phyloP scores from a whole-genome alignment of 2,797 vertebrate species.

The Triplophysa bombifrons region DNA sequence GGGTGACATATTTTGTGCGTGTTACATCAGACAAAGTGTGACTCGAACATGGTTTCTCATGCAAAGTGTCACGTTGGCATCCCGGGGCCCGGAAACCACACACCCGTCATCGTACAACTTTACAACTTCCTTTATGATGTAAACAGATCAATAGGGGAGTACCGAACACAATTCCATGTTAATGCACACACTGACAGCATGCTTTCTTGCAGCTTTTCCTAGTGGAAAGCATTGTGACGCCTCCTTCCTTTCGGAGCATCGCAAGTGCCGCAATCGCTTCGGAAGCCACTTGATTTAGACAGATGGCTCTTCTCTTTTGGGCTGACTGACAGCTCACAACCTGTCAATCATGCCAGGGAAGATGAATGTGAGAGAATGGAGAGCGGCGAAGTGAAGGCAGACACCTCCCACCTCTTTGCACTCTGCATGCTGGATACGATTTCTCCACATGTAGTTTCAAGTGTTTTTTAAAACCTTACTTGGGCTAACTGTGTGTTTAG shows the following conservation, averaged over 20 bases:
- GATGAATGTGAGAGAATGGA: constrained; percentile 37
- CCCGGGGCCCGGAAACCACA: background rate
- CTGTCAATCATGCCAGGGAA: constrained; percentile 48
- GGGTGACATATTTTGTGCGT: background rate
- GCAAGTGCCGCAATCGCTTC: background rate
- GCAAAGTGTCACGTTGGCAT: background rate
- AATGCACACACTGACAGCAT: background rate
- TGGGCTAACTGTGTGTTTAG: constrained; percentile 6
- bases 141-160: constrained; percentile 7
- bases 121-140: constrained; percentile 17
- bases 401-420: constrained; percentile 20
- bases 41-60: constrained; percentile 21
- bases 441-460: background rate
- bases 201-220: background rate
- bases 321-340: constrained; percentile 50
- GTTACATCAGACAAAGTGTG: constrained; percentile 7
- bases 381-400: constrained; percentile 9
- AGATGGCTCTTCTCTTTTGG: constrained; percentile 45
- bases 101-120: background rate
- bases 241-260: background rate
- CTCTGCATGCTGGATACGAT: background rate
- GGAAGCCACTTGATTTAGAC: constrained; percentile 31
- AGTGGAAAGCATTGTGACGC: background rate
- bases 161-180: constrained; percentile 1
- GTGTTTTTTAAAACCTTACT: background rate